phyloP scores from a whole-genome alignment of 1,140 invertebrate species.

The Heliconius melpomene region DNA sequence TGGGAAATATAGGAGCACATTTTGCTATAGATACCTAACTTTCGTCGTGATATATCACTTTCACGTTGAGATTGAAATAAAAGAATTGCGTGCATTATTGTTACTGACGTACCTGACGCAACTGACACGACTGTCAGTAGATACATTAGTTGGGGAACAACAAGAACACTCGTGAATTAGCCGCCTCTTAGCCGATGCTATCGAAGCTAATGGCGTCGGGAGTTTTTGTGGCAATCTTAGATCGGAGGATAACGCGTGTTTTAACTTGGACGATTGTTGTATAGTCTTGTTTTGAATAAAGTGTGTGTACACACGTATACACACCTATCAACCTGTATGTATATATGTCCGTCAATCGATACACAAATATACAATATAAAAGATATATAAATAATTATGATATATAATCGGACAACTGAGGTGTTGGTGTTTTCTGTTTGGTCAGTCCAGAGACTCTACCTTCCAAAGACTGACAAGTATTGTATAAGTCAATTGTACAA shows the following conservation, averaged over 20 bases:
- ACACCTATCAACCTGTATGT: too few relatives aligned
- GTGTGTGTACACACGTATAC: neutral
- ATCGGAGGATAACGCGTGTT: neutral
- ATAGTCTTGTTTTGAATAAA: neutral
- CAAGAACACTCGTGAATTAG: neutral
- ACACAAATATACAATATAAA: too few relatives aligned
- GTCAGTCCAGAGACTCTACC: too few relatives aligned
- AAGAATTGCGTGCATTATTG: slow-evolving; percentile 1
- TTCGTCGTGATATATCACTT: neutral
- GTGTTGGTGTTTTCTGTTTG: too few relatives aligned
- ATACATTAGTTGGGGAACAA: slow-evolving; percentile 2
- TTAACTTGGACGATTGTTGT: neutral
- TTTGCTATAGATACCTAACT: too few relatives aligned
- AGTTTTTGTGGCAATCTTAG: neutral
- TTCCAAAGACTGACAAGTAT: too few relatives aligned
- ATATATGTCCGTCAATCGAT: too few relatives aligned
- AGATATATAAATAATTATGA: too few relatives aligned
- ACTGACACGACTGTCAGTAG: slow-evolving; percentile 8
- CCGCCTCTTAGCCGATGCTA: neutral
- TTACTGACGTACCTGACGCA: neutral
- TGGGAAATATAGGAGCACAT: too few relatives aligned
- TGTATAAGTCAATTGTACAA: too few relatives aligned
- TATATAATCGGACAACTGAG: too few relatives aligned
- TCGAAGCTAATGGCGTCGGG: neutral
- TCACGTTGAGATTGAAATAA: slow-evolving; percentile 5